Evolutionary conservation across 1,140 invertebrate species (phyloP), one percentile per base, ranked within the genome.

Genomic region (Andricus grossulariae): DNA sequence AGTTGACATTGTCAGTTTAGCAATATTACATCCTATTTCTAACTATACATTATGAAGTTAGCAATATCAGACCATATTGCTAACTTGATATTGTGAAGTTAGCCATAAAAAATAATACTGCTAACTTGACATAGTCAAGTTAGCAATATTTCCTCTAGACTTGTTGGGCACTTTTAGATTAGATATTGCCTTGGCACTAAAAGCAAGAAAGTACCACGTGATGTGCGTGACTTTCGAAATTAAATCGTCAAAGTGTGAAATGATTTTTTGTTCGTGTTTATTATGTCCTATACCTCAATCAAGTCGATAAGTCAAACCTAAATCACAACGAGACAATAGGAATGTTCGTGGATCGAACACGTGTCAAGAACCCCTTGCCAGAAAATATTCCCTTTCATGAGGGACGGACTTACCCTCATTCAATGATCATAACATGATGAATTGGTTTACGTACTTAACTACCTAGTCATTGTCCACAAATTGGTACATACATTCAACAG

Each of bases 231-330:
- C 60, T 66, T 39, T 66, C 15, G 15, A 66, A 66, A 66, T 66
- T 66, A n/a, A 39, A 66, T 66, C 60, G 25, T 25, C 32, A 66
- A 66, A 66, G 60, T 66, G 60, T 66, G 60, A 66, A 66, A 66
- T 66, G 15, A 13, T 45, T 25, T 25, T 32, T 66, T 66, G 21
- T 66, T 16, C 32, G 60, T 39, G 60, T 66, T 66, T 66, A 66
- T 66, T 39, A 66, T 66, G 7, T 21, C 21, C 21, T 66, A 39
- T 39, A 66, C 32, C 60, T 45, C 60, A 66, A 66, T 66, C 60
- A 66, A 66, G 25, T 66, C 32, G 60, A 66, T 66, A 66, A 66
- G 60, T 66, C 60, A 66, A 66, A 66, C 15, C 60, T 66, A n/a
- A 66, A 66, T 66, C 60, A 66, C 21, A 16, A 66, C 13, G 25